A percentile compares a stretch with the other conserved stretches of the same genome.
Evolutionary conservation across 2,113 vertebrate genomes (phyloP).

Genomic region (Aspiorhynchus laticeps): DNA sequence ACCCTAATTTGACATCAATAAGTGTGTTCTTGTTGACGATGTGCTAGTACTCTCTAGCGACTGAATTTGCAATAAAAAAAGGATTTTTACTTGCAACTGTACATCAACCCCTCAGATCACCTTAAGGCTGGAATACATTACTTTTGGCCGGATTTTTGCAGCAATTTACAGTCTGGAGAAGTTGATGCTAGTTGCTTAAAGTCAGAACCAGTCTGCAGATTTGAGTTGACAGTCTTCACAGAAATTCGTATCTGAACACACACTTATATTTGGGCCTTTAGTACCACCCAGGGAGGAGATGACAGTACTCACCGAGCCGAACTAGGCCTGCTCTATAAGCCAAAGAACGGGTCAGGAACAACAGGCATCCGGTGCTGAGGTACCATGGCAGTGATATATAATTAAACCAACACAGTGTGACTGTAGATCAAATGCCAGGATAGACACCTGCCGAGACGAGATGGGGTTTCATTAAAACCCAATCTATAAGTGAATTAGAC

Average conservation of each 20-base stretch:
- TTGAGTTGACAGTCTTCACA: too few relatives aligned
- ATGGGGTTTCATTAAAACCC: background rate
- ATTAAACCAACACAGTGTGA: slow-evolving; percentile 32
- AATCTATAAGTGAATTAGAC: background rate
- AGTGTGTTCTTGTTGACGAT: background rate
- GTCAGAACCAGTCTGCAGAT: too few relatives aligned
- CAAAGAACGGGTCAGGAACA: background rate
- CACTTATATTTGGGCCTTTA: slow-evolving; percentile 22
- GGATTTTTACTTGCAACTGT: background rate
- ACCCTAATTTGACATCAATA: background rate
- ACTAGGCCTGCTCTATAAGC: slow-evolving; percentile 3
- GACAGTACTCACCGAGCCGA: slow-evolving; percentile 21
- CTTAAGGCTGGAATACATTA: background rate
- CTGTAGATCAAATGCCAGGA: slow-evolving; percentile 35
- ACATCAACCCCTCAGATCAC: background rate
- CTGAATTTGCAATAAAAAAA: background rate
- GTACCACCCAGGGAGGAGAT: slow-evolving; percentile 14
- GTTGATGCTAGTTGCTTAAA: too few relatives aligned
- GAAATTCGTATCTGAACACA: background rate
- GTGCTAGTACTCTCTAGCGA: background rate
- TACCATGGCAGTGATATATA: slow-evolving; percentile 22
- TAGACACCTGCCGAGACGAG: background rate
- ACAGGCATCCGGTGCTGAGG: background rate
- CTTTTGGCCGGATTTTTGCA: too few relatives aligned
- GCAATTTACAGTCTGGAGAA: too few relatives aligned